A percentile compares a stretch with the other conserved stretches of the same genome.
Evolutionary conservation across 2,888 invertebrate genomes (phyloP).

Genomic region (Leucophora obtusa): DNA sequence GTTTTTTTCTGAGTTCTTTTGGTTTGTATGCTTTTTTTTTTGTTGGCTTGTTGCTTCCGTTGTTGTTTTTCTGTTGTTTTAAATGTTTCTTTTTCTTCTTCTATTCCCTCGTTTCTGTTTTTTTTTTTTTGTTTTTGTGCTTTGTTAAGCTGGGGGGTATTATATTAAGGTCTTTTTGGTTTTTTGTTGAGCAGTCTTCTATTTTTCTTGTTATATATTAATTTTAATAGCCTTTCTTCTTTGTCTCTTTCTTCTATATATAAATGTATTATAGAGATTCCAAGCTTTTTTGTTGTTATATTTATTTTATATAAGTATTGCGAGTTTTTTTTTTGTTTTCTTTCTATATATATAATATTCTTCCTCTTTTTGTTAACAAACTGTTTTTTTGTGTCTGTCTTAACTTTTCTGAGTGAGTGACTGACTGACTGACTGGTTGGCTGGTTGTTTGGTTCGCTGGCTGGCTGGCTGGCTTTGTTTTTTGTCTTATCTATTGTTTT

Average conservation of each 20-base stretch:
- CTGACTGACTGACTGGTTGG: constrained; percentile 49
- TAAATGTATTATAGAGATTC: constrained; percentile 1
- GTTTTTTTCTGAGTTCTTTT: no score
- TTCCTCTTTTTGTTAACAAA: constrained; percentile 11
- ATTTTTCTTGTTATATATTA: constrained; percentile 10
- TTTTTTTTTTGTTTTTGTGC: constrained; percentile 12
- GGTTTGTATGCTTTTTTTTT: background rate
- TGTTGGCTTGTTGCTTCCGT: constrained; percentile 64
- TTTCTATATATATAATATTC: background rate
- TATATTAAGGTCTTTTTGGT: constrained; percentile 28
- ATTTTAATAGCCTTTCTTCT: constrained; percentile 24
- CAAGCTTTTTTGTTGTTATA: constrained; percentile 41
- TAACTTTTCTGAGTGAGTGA: constrained; percentile 51
- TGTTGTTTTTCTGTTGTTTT: constrained; percentile 27
- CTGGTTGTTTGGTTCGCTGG: constrained; percentile 2
- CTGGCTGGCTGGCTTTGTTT: background rate
- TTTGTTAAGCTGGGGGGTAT: constrained; percentile 46
- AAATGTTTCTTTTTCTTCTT: constrained; percentile 4
- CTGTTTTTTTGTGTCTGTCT: constrained; percentile 56
- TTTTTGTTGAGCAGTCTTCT: constrained; percentile 59
- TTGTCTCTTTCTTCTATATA: constrained; percentile 28
- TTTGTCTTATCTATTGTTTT: constrained; percentile 24
- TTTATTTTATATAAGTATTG: constrained; percentile 21
- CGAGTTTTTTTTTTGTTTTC: constrained; percentile 21
- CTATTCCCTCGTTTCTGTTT: constrained; percentile 22